Evolutionary conservation across 2,797 vertebrate species (phyloP).

Genomic region (Mus caroli): DNA sequence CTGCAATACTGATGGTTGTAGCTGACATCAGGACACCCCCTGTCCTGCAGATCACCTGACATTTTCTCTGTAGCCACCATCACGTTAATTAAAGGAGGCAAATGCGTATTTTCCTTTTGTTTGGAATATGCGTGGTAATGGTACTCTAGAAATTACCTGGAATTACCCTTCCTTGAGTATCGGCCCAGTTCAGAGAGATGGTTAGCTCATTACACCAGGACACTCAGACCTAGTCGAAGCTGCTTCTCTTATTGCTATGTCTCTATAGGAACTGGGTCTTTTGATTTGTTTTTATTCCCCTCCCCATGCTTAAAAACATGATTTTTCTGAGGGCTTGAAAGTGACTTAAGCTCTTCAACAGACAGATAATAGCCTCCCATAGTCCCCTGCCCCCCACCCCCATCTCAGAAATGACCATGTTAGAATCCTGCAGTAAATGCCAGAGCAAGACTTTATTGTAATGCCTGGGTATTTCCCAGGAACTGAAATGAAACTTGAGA

Average conservation of each 20-base stretch:
- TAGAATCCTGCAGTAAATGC: not conserved
- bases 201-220: not conserved
- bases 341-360: not conserved
- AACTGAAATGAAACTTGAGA: not conserved
- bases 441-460: not conserved
- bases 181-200: not conserved
- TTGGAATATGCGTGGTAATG: not conserved
- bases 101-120: not conserved
- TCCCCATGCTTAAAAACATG: not conserved
- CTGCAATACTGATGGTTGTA: not conserved
- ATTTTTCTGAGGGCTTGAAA: constrained; percentile 33
- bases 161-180: not conserved
- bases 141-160: constrained; percentile 8
- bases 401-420: not conserved
- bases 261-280: constrained; percentile 1
- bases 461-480: not conserved
- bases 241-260: not conserved
- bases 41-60: not conserved
- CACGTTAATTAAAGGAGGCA: constrained; percentile 14
- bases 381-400: not conserved
- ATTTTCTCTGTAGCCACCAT: not conserved
- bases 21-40: not conserved
- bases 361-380: not conserved
- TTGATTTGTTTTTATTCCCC: not conserved
- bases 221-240: not conserved